These are phyloP conservation scores for Perca fluviatilis DNA, from an alignment of 2,113 vertebrate genomes.

Conservation along the genomic window DNA sequence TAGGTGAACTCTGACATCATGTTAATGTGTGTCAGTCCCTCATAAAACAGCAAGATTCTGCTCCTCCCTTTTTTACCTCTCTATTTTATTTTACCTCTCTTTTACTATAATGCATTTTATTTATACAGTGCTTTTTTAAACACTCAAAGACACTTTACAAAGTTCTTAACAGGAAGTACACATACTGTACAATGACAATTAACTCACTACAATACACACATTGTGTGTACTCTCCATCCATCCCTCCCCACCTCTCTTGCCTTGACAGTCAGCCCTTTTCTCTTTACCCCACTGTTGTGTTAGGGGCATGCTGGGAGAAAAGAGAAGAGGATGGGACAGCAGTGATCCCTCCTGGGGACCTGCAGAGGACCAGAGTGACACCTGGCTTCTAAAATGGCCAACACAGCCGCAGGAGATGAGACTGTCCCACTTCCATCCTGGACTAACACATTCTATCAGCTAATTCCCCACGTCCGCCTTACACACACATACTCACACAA, in stretches of 20 bases:
- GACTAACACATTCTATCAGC: conserved; percentile 80
- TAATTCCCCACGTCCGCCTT: conserved; percentile 60
- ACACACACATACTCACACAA: conserved; percentile 26
- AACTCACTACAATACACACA: no score
- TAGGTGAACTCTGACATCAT: conserved; percentile 51
- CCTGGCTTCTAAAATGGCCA: conserved; percentile 64
- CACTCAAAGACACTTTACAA: no score
- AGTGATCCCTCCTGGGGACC: conserved; percentile 48
- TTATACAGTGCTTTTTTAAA: no score
- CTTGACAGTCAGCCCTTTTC: conserved; percentile 24
- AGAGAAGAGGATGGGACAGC: conserved; percentile 32
- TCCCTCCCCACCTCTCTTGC: conserved; percentile 1
- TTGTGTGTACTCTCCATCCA: neutral
- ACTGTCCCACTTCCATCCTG: conserved; percentile 56
- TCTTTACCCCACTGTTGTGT: neutral
- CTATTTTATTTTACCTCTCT: conserved; percentile 22
- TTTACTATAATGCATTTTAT: neutral
- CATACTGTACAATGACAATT: no score
- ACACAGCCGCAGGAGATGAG: conserved; percentile 68
- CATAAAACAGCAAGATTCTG: neutral
- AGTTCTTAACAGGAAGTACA: no score
- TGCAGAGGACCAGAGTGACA: conserved; percentile 66
- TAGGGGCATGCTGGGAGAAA: conserved; percentile 13
- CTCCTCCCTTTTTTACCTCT: conserved; percentile 5
- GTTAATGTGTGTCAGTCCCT: conserved; percentile 30